Conservation (phyloP, 2,797 vertebrate genomes). For the Menidia menidia region DNA sequence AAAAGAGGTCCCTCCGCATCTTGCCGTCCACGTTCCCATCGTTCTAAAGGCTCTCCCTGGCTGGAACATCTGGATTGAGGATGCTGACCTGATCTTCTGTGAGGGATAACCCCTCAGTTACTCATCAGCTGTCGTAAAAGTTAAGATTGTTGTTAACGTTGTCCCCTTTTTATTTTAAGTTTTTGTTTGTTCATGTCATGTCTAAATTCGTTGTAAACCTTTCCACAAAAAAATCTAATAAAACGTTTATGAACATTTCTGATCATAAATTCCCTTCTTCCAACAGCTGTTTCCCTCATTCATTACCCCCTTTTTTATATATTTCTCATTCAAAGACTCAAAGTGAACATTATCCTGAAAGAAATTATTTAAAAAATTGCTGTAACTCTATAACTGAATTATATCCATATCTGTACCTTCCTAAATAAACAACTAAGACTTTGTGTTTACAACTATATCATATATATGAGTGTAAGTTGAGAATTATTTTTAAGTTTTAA, state of each 20-base stretch:
- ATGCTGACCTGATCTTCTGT: conserved; percentile 34
- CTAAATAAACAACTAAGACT: too few species aligned
- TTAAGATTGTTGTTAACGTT: not conserved
- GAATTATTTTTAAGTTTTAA: too few species aligned
- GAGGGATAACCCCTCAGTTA: conserved; percentile 4
- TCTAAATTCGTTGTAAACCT: conserved; percentile 13
- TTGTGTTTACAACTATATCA: too few species aligned
- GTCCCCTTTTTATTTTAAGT: conserved; percentile 18
- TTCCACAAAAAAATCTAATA: conserved; percentile 23
- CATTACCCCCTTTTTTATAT: too few species aligned
- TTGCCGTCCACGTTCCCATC: conserved; percentile 23
- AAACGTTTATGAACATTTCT: conserved; percentile 35
- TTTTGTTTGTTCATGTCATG: conserved; percentile 1
- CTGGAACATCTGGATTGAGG: conserved; percentile 62
- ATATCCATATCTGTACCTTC: not conserved
- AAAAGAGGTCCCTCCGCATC: conserved; percentile 24
- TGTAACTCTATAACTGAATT: not conserved
- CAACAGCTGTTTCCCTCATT: too few species aligned
- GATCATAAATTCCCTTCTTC: not conserved
- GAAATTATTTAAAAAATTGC: not conserved
- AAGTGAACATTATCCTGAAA: too few species aligned
- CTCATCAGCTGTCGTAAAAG: conserved; percentile 10
- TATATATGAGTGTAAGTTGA: too few species aligned
- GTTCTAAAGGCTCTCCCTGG: conserved; percentile 36
- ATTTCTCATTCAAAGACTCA: not conserved